Percentiles rank a stretch among this genome's conserved stretches.
Evolutionary conservation across 2,888 invertebrate genomes (phyloP).

Genomic region (Sinelater perroti): DNA sequence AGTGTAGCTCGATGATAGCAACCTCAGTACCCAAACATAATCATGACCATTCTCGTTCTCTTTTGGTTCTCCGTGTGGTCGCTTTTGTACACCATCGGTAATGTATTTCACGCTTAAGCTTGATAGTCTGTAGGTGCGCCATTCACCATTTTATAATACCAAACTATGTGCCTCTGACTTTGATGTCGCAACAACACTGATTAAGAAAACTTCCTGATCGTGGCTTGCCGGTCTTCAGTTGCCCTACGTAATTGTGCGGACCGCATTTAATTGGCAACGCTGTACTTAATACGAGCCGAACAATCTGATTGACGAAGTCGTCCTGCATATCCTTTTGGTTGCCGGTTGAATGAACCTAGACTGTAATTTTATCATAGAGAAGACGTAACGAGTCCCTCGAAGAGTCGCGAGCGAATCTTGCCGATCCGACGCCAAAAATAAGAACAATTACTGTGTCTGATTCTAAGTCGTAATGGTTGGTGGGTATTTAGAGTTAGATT

Average conservation of each 20-base stretch:
- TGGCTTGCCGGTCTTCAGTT: slow-evolving; percentile 40
- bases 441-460: slow-evolving; percentile 50
- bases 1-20: slow-evolving; percentile 5
- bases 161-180: slow-evolving; percentile 47
- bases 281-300: neutral
- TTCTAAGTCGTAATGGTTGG: slow-evolving; percentile 55
- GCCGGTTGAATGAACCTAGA: slow-evolving; percentile 16
- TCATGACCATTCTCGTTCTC: neutral
- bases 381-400: slow-evolving; percentile 6
- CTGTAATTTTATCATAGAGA: slow-evolving; percentile 1
- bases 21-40: slow-evolving; percentile 4
- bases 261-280: slow-evolving; percentile 27
- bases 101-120: slow-evolving; percentile 27
- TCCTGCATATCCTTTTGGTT: neutral
- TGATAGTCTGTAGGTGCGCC: slow-evolving; percentile 36
- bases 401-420: slow-evolving; percentile 29
- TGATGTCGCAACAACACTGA: slow-evolving; percentile 34
- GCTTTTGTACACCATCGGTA: slow-evolving; percentile 18
- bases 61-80: slow-evolving; percentile 5
- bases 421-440: slow-evolving; percentile 31
- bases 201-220: slow-evolving; percentile 36
- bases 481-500: slow-evolving; percentile 44
- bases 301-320: slow-evolving; percentile 23
- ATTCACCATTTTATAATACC: slow-evolving; percentile 45
- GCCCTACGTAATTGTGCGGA: slow-evolving; percentile 33